Base-by-base conservation (phyloP, 2,888 invertebrate species). In the Hirtodrosophila duncani region DNA sequence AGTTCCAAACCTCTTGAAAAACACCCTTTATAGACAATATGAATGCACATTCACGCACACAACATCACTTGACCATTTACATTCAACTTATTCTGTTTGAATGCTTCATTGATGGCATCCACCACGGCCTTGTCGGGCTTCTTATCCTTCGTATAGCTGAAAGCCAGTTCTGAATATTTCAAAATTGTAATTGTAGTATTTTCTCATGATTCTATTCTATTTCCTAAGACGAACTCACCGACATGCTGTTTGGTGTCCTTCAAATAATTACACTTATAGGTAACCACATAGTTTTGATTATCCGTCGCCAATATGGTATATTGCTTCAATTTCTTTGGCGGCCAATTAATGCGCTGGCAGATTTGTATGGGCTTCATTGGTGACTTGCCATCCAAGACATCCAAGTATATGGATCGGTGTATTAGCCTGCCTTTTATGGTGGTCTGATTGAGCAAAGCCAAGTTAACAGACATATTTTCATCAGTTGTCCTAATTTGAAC, bases 281-380 rank as follows among this genome's bases (percentile, higher is more conserved):
- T 11, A n/a, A 39, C 31, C 8, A 31, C 14, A 9, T 24, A 46
- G 5, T 46, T 16, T 30, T 10, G 9, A 16, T 39, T 18, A 10
- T 48, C 33, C 1, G 31, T 33, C 2, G 20, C 46, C 24, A 48
- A 17, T 9, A 33, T 18, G 3, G 6, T 21, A 10, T 9, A 18
- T 0, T 7, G 18, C 1, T 46, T 13, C 24, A 18, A 8, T 3
- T 11, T 2, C 5, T 9, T 2, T 2, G 7, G 14, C 2, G 38
- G 38, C 14, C 37, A 36, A 6, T 6, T 1, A 6, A 3, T 2
- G 2, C 6, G 3, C 8, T 21, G 9, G 24, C 37, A 37, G 8
- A 10, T 2, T 4, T 6, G 6, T 5, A 24, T n/a, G 5, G 23
- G 9, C n/a, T n/a, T n/a, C n/a, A n/a, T n/a, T n/a, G n/a, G n/a